A percentile compares a stretch with the other conserved stretches of the same genome.
These are phyloP conservation scores for Mimachlamys varia DNA, from an alignment of 2,888 invertebrate species.

Conservation along the genomic window DNA sequence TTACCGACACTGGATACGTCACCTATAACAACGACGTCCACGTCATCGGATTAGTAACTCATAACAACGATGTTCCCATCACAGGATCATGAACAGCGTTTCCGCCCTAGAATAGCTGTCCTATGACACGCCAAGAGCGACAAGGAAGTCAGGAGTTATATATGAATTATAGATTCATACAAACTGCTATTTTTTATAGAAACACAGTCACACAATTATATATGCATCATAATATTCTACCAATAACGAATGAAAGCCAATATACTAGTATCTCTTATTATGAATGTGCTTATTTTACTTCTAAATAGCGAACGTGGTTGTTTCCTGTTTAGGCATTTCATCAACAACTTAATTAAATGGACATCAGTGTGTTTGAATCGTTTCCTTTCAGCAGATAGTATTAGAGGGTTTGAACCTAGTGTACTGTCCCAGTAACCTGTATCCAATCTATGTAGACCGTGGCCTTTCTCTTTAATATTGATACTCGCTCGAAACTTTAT, in stretches of 20 bases:
- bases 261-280: neutral
- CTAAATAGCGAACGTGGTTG: too few species aligned
- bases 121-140: neutral
- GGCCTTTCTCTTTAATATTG: neutral
- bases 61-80: neutral
- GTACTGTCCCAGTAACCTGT: neutral
- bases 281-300: neutral
- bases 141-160: too few species aligned
- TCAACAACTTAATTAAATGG: too few species aligned
- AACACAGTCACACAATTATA: neutral
- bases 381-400: too few species aligned
- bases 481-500: neutral
- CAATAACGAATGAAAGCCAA: neutral
- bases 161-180: neutral
- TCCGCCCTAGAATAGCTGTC: neutral
- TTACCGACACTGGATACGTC: too few species aligned
- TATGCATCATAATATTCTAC: neutral
- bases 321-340: too few species aligned
- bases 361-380: too few species aligned
- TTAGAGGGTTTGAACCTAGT: neutral
- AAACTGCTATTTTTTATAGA: neutral
- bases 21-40: too few species aligned
- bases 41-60: too few species aligned
- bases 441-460: neutral
- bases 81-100: neutral